Conservation (phyloP, 1,140 invertebrate genomes). For the Subanguina moxae region DNA sequence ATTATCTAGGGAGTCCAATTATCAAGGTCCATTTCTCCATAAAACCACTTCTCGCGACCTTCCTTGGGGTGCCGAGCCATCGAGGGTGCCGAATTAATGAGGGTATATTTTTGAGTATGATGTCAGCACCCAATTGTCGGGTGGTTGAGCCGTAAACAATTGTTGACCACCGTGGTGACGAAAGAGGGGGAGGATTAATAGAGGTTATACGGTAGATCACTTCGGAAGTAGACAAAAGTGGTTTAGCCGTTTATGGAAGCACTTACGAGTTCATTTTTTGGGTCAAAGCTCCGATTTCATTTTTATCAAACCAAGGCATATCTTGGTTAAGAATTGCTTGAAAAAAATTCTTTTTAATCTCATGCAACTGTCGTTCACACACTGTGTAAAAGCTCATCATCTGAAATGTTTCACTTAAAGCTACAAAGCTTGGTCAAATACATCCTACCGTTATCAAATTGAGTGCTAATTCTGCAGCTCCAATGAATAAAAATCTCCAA, state of each 20-base stretch:
- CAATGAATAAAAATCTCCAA: conserved; percentile 29
- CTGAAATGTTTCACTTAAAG: conserved; percentile 35
- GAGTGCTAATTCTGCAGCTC: conserved; percentile 20
- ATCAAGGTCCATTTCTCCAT: too few relatives aligned
- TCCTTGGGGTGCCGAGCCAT: too few relatives aligned
- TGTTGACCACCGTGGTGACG: too few relatives aligned
- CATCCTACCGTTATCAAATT: conserved; percentile 31
- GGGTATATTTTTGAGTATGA: too few relatives aligned
- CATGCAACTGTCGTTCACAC: conserved; percentile 66
- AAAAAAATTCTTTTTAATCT: conserved; percentile 71
- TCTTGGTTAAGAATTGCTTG: conserved; percentile 76
- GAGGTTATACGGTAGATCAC: too few relatives aligned
- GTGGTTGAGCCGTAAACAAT: too few relatives aligned
- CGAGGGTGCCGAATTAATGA: too few relatives aligned
- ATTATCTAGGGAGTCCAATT: too few relatives aligned
- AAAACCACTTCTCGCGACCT: too few relatives aligned
- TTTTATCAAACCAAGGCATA: conserved; percentile 64
- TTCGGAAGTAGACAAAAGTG: too few relatives aligned
- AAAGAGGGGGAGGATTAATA: too few relatives aligned
- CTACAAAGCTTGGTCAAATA: neutral
- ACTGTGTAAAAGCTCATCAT: conserved; percentile 59
- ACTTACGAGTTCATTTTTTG: conserved; percentile 38
- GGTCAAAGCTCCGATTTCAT: conserved; percentile 31
- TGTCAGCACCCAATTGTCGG: too few relatives aligned
- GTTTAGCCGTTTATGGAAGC: neutral